Conservation (phyloP, 2,888 invertebrate species). For the Sarcophaga variegata region DNA sequence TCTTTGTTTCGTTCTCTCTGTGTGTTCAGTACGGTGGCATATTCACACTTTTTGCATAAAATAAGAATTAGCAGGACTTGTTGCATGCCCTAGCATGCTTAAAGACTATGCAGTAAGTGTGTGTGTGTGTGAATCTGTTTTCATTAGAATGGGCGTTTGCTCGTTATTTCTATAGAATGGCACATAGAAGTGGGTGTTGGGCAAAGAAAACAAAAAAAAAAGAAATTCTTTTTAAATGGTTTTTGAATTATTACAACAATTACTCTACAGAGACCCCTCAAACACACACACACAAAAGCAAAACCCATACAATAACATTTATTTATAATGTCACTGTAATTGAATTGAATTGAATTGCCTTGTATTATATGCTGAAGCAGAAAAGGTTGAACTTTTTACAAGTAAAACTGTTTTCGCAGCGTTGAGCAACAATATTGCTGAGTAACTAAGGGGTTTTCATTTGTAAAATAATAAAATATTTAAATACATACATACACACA, state of each 20-base stretch:
- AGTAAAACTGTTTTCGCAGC: no score
- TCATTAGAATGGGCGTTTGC: neutral
- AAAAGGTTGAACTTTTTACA: no score
- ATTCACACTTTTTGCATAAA: constrained; percentile 24
- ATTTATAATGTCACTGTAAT: constrained; percentile 56
- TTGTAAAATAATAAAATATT: constrained; percentile 18
- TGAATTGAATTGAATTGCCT: constrained; percentile 54
- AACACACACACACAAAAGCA: constrained; percentile 1
- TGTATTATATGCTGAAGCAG: neutral
- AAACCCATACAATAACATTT: constrained; percentile 46
- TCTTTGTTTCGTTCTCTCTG: no score
- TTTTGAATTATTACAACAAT: constrained; percentile 67
- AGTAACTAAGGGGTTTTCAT: neutral
- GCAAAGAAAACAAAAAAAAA: neutral
- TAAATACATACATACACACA: neutral
- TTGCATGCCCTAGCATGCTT: constrained; percentile 48
- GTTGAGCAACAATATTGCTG: no score
- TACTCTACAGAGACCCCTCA: constrained; percentile 50
- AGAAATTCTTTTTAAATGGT: constrained; percentile 28
- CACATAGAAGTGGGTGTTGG: neutral
- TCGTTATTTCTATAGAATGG: neutral
- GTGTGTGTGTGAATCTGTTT: neutral
- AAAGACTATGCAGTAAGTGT: neutral
- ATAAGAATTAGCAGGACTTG: constrained; percentile 60
- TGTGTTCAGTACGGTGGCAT: no score